Percentiles rank a stretch among this genome's conserved stretches.
phyloP scores from a whole-genome alignment of 64 coral and sea anemone species.

The Astreopora myriophthalma region DNA sequence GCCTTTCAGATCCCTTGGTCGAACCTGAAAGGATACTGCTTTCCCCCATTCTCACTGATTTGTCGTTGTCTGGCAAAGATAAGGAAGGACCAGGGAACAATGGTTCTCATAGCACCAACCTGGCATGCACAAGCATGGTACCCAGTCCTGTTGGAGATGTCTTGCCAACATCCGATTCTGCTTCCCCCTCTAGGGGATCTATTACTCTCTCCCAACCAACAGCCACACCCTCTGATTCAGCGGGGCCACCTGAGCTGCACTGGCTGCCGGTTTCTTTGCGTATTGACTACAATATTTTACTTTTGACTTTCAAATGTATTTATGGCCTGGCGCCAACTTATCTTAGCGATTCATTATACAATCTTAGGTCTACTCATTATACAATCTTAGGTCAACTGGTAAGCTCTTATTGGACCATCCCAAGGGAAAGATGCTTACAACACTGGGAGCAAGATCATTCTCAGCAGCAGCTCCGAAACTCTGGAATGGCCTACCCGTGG shows the following conservation, averaged over 20 bases:
- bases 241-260: constrained; percentile 4
- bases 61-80: constrained; percentile 54
- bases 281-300: too few species aligned
- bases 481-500: too few species aligned
- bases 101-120: constrained; percentile 38
- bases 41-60: constrained; percentile 36
- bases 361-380: too few species aligned
- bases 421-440: too few species aligned
- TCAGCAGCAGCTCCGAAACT: too few species aligned
- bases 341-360: too few species aligned
- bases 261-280: too few species aligned
- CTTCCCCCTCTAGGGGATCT: constrained; percentile 1
- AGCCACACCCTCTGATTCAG: constrained; percentile 30
- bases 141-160: constrained; percentile 42
- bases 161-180: constrained; percentile 45
- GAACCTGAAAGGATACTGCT: constrained; percentile 29
- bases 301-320: too few species aligned
- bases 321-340: too few species aligned
- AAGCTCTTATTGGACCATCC: too few species aligned
- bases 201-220: constrained; percentile 19
- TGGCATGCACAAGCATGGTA: constrained; percentile 52
- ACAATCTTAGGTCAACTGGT: too few species aligned
- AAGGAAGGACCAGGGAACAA: constrained; percentile 33
- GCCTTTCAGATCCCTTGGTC: constrained; percentile 32
- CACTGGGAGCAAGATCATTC: too few species aligned